Conservation (phyloP, 1,140 invertebrate genomes). For the Pararge aegeria region DNA sequence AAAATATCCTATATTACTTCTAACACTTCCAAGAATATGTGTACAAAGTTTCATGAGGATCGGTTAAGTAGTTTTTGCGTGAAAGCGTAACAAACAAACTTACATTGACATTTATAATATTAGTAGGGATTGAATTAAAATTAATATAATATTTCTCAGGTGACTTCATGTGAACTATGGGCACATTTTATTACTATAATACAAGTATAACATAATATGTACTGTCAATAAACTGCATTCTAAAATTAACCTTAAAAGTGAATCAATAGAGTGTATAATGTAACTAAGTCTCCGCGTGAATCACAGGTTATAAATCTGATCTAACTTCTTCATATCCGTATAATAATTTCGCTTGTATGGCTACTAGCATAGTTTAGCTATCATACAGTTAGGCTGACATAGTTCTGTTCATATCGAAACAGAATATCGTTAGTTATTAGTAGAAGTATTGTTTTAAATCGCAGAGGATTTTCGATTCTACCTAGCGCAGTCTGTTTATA, state of each 20-base stretch:
- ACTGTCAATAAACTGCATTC: not conserved
- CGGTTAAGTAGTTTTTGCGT: no score
- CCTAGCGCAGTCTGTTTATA: no score
- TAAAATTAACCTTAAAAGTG: not conserved
- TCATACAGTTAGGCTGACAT: not conserved
- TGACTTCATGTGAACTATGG: not conserved
- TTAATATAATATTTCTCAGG: conserved; percentile 4
- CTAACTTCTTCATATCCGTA: not conserved
- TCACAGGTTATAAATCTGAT: conserved; percentile 8
- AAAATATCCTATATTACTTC: no score
- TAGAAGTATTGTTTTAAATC: no score
- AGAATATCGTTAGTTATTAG: no score
- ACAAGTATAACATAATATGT: not conserved
- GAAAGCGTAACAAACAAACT: no score
- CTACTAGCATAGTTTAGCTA: not conserved
- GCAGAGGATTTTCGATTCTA: no score
- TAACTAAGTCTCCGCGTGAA: not conserved
- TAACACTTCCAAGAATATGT: no score
- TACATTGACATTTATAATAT: not conserved
- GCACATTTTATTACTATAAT: not conserved
- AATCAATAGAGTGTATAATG: not conserved
- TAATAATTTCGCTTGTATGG: not conserved
- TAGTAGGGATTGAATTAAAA: not conserved
- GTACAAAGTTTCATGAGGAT: no score
- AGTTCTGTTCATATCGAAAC: not conserved